A percentile compares a stretch with the other conserved stretches of the same genome.
Conservation (phyloP, 2,113 vertebrate genomes). For the Alosa alosa region DNA sequence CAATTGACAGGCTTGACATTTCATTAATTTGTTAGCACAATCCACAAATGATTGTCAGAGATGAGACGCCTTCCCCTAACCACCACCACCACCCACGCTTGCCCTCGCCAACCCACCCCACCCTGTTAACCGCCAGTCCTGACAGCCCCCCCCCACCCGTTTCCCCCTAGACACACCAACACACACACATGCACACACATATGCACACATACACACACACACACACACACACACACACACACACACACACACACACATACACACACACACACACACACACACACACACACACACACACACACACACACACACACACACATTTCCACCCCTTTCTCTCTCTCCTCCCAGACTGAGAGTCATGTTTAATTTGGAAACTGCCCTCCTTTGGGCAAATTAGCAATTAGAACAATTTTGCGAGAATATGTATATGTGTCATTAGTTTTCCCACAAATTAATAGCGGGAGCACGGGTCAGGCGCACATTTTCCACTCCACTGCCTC, state of each 20-base stretch:
- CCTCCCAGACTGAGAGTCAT: constrained; percentile 78
- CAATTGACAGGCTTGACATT: constrained; percentile 75
- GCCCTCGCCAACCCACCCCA: constrained; percentile 27
- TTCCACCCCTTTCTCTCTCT: constrained; percentile 30
- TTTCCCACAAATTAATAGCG: constrained; percentile 87
- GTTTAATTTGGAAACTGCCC: constrained; percentile 92
- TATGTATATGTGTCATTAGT: constrained; percentile 99
- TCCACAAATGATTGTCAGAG: constrained; percentile 65
- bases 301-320: neutral
- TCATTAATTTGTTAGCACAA: constrained; percentile 79
- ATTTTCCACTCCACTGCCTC: constrained; percentile 92
- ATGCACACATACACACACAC: neutral
- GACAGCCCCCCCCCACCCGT: neutral
- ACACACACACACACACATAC: neutral
- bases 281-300: neutral
- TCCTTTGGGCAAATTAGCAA: constrained; percentile 97
- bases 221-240: neutral
- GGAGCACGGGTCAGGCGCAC: constrained; percentile 86
- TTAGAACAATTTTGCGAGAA: constrained; percentile 98
- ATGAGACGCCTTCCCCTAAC: constrained; percentile 58
- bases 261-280: neutral
- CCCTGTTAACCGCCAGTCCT: neutral
- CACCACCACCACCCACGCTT: constrained; percentile 27
- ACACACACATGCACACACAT: neutral
- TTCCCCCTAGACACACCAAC: neutral